phyloP scores from a whole-genome alignment of 1,140 invertebrate species.

The Planococcus citri region DNA sequence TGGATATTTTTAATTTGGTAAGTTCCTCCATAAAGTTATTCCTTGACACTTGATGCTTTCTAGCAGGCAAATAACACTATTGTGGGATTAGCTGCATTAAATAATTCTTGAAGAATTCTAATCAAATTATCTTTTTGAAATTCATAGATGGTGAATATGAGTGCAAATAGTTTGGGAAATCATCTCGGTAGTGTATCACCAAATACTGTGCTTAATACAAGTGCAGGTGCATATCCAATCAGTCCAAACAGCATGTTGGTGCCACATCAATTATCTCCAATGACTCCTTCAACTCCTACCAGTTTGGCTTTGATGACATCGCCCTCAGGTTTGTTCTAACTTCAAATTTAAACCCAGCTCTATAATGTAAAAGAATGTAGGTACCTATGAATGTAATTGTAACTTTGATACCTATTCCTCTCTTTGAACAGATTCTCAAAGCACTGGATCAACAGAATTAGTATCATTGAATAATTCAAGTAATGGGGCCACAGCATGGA shows the following conservation, averaged over 20 bases:
- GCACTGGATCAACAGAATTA: background rate
- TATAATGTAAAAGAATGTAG: background rate
- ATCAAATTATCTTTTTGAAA: background rate
- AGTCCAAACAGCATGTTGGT: conserved; percentile 5
- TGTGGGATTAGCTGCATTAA: no score
- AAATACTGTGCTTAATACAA: background rate
- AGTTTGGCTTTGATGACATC: background rate
- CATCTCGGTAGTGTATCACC: background rate
- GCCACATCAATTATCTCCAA: background rate
- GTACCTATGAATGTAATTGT: no score
- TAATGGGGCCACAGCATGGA: background rate
- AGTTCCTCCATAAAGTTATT: no score
- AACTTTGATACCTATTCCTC: no score
- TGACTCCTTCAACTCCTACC: background rate
- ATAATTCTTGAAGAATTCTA: no score
- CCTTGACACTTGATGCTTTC: no score
- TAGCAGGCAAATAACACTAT: no score
- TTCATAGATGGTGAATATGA: conserved; percentile 12
- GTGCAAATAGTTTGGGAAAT: background rate
- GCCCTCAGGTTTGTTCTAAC: background rate
- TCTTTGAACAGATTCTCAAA: background rate
- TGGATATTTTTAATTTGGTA: no score
- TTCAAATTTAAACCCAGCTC: background rate
- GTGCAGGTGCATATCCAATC: background rate
- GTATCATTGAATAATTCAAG: conserved; percentile 9